Percentiles rank a stretch among this genome's conserved stretches.
Evolutionary conservation across 2,888 invertebrate genomes (phyloP).

Genomic region (Drosophila anomalata): DNA sequence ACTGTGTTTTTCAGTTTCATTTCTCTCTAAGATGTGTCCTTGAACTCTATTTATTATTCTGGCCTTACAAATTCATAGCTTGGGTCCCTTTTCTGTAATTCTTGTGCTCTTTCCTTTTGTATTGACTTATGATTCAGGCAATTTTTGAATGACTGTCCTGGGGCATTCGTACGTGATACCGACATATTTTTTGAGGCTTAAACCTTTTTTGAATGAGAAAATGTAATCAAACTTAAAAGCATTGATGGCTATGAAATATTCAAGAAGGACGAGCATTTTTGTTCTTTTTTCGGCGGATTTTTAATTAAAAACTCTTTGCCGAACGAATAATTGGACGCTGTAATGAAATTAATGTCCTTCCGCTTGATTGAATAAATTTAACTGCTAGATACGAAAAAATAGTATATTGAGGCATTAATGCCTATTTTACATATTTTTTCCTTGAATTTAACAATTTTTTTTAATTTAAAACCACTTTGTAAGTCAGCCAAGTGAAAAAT

Average conservation of each 20-base stretch:
- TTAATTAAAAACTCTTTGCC: slow-evolving; percentile 30
- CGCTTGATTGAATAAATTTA: slow-evolving; percentile 8
- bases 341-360: slow-evolving; percentile 2
- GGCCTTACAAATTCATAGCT: slow-evolving; percentile 9
- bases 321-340: slow-evolving; percentile 8
- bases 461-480: background rate
- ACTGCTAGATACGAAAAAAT: background rate
- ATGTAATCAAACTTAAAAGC: slow-evolving; percentile 45
- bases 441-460: background rate
- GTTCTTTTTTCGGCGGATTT: background rate
- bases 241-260: slow-evolving; percentile 10
- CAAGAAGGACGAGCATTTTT: slow-evolving; percentile 3
- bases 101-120: slow-evolving; percentile 7
- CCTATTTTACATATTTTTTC: background rate
- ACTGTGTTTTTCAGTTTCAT: background rate
- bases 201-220: slow-evolving; percentile 5
- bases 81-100: background rate
- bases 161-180: slow-evolving; percentile 30
- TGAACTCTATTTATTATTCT: background rate
- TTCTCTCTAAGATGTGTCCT: background rate
- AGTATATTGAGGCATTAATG: background rate
- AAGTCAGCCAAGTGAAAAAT: background rate
- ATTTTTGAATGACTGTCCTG: slow-evolving; percentile 19
- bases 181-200: slow-evolving; percentile 14
- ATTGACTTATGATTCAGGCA: slow-evolving; percentile 41